Evolutionary conservation across 2,113 vertebrate genomes (phyloP).

Genomic region (Elanoides forficatus): DNA sequence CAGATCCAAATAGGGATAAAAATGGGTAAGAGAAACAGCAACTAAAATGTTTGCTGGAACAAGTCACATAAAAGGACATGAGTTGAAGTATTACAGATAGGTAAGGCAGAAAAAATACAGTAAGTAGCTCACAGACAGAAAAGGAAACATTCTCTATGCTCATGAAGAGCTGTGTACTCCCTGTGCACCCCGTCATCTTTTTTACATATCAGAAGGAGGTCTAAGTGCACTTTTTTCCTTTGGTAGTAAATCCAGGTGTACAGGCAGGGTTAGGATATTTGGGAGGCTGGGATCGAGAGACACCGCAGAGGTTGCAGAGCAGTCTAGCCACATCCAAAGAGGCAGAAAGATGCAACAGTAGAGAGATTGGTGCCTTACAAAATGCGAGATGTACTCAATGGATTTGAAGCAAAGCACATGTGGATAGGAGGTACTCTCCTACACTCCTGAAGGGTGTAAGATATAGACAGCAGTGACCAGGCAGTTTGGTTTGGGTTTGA

Average conservation of each 20-base stretch:
- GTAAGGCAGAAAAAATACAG: background rate
- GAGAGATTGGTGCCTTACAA: background rate
- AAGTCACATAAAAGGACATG: background rate
- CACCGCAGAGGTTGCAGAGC: background rate
- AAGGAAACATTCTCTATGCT: background rate
- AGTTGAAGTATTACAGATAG: background rate
- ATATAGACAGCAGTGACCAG: background rate
- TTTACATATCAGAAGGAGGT: background rate
- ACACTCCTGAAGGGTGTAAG: background rate
- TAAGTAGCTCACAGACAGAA: background rate
- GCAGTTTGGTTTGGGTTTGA: background rate
- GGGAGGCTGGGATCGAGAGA: fast-evolving
- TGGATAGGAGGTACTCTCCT: background rate
- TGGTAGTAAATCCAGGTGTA: background rate
- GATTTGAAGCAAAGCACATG: fast-evolving
- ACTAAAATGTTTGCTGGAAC: background rate
- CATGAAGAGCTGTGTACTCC: background rate
- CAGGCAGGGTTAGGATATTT: background rate
- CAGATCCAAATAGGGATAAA: background rate
- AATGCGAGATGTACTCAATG: background rate
- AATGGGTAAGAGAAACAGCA: background rate
- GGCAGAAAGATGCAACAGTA: background rate
- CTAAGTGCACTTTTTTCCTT: background rate
- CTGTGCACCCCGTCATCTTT: background rate
- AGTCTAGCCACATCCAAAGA: background rate